These are phyloP conservation scores for Hemiscyllium ocellatum DNA, from an alignment of 2,113 vertebrate genomes.

Conservation along the genomic window DNA sequence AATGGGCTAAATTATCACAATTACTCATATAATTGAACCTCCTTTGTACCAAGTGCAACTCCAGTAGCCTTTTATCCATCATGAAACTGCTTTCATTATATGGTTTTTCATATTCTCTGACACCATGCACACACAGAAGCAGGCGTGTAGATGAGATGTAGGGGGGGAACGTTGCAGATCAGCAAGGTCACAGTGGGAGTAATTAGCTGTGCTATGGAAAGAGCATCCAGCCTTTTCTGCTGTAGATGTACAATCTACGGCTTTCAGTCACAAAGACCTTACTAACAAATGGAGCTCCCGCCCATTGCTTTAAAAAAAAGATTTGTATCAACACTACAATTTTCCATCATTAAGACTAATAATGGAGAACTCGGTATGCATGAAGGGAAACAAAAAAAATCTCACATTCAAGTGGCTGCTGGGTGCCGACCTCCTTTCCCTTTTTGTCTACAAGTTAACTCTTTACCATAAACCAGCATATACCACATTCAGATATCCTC, in stretches of 20 bases:
- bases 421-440: conserved; percentile 99
- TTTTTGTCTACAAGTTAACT: conserved; percentile 99
- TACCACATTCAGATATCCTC: conserved; percentile 83
- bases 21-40: conserved; percentile 99
- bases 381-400: conserved; percentile 98
- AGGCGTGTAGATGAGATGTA: conserved; percentile 96
- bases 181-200: conserved; percentile 99
- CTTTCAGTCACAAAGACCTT: conserved; percentile 99
- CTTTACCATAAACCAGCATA: conserved; percentile 85
- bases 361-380: conserved; percentile 98
- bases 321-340: conserved; percentile 99
- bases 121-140: conserved; percentile 95
- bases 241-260: conserved; percentile 98
- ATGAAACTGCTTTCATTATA: conserved; percentile 99
- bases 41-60: conserved; percentile 99
- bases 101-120: conserved; percentile 99
- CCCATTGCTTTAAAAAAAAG: conserved; percentile 99
- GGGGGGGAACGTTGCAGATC: conserved; percentile 95
- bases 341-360: conserved; percentile 99
- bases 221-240: conserved; percentile 98
- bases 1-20: conserved; percentile 99
- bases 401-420: conserved; percentile 98
- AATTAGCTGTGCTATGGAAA: conserved; percentile 99
- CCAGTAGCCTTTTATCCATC: conserved; percentile 98
- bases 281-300: conserved; percentile 99